Evolutionary conservation across 1,140 invertebrate genomes (phyloP).

Genomic region (Sycophaga agraensis): DNA sequence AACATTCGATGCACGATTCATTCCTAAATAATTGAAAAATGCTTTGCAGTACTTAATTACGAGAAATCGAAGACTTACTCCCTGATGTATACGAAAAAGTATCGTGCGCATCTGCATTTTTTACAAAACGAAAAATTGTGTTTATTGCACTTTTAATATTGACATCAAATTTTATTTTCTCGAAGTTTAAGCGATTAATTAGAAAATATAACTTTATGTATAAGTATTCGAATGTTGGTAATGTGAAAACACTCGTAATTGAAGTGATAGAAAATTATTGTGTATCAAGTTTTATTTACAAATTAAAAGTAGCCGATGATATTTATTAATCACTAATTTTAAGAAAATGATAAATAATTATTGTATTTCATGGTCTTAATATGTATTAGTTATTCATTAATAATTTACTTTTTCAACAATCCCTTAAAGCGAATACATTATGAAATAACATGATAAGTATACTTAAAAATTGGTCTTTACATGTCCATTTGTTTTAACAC

Average conservation of each 20-base stretch:
- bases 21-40: conserved; percentile 17
- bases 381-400: conserved; percentile 15
- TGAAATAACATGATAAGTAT: conserved; percentile 14
- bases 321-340: too few species aligned
- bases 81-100: conserved; percentile 20
- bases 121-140: conserved; percentile 1
- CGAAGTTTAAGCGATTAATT: not conserved
- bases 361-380: too few species aligned
- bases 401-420: not conserved
- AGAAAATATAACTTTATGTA: not conserved
- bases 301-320: too few species aligned
- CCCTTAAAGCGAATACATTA: conserved; percentile 2
- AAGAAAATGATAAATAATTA: too few species aligned
- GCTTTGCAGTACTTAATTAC: conserved; percentile 16
- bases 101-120: conserved; percentile 9
- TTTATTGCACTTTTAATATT: not conserved
- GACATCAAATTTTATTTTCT: not conserved
- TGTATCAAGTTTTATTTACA: conserved; percentile 1
- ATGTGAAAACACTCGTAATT: not conserved
- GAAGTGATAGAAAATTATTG: not conserved
- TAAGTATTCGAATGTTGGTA: conserved; percentile 1
- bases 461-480: conserved; percentile 11
- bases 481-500: conserved; percentile 27
- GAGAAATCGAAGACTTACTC: conserved; percentile 25
- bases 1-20: conserved; percentile 19